These are phyloP conservation scores for Euplagia quadripunctaria DNA, from an alignment of 2,888 invertebrate species.

Conservation along the genomic window DNA sequence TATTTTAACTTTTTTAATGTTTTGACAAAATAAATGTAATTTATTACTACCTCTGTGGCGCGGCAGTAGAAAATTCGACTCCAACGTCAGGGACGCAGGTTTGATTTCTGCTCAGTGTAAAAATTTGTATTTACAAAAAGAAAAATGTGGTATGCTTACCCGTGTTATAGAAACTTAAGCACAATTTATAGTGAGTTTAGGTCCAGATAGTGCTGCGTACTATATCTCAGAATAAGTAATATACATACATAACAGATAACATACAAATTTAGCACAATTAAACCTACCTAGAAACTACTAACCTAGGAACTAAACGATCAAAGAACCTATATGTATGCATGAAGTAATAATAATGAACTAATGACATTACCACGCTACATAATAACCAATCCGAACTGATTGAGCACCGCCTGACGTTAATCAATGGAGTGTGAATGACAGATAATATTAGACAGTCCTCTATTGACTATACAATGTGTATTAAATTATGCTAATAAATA, in stretches of 20 bases:
- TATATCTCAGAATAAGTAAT: neutral
- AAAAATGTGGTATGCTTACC: no score
- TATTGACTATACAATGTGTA: constrained; percentile 37
- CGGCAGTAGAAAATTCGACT: no score
- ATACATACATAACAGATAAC: neutral
- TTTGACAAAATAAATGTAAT: no score
- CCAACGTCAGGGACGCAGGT: no score
- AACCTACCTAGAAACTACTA: neutral
- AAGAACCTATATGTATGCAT: neutral
- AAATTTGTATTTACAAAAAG: no score
- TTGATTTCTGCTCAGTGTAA: no score
- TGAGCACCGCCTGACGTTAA: constrained; percentile 9
- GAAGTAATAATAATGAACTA: neutral
- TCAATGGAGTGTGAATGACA: constrained; percentile 12
- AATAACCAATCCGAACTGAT: constrained; percentile 9
- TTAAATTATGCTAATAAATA: constrained; percentile 31
- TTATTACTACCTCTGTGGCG: no score
- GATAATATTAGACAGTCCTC: constrained; percentile 27
- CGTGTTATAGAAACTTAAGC: no score
- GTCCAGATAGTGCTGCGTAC: neutral
- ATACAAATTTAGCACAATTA: neutral
- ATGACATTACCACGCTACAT: constrained; percentile 11
- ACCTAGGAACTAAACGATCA: neutral
- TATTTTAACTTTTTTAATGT: no score
- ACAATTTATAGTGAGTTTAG: neutral